Evolutionary conservation across 1,140 invertebrate species (phyloP).

Genomic region (Zaprionus africanus): DNA sequence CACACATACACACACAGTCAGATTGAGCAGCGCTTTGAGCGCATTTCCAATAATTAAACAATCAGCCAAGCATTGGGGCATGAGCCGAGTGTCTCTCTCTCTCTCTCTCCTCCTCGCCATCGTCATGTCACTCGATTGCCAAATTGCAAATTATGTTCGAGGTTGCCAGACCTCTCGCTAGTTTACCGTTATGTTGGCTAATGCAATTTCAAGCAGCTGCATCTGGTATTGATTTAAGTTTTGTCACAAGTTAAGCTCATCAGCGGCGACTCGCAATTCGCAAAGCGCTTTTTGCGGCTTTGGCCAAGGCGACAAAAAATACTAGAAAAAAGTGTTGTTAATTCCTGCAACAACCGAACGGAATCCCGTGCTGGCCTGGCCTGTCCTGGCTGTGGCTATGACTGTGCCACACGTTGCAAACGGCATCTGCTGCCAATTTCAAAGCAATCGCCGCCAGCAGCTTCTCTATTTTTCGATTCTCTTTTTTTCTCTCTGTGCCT

Average conservation of each 20-base stretch:
- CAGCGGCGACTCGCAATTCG: conserved; percentile 9
- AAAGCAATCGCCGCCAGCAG: conserved; percentile 52
- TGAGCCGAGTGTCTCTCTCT: conserved; percentile 3
- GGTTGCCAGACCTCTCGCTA: neutral
- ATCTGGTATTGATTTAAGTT: neutral
- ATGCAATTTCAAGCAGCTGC: neutral
- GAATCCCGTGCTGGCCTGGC: neutral
- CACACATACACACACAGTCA: neutral
- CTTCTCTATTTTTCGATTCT: conserved; percentile 9
- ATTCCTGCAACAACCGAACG: conserved; percentile 15
- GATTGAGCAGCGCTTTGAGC: conserved; percentile 52
- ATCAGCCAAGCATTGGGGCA: conserved; percentile 52
- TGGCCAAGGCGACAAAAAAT: neutral
- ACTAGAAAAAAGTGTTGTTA: conserved; percentile 8
- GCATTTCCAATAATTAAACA: conserved; percentile 82
- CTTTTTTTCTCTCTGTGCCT: conserved; percentile 14
- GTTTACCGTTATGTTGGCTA: neutral
- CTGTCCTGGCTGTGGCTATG: neutral
- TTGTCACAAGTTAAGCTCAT: conserved; percentile 11
- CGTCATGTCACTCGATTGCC: conserved; percentile 30
- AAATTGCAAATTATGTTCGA: conserved; percentile 32
- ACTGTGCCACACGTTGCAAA: conserved; percentile 13
- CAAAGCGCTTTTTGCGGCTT: conserved; percentile 1
- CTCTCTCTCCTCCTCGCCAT: neutral
- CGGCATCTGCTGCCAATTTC: conserved; percentile 43